A percentile compares a stretch with the other conserved stretches of the same genome.
Conservation (phyloP, 2,797 vertebrate species). For the Octomys mimax region DNA sequence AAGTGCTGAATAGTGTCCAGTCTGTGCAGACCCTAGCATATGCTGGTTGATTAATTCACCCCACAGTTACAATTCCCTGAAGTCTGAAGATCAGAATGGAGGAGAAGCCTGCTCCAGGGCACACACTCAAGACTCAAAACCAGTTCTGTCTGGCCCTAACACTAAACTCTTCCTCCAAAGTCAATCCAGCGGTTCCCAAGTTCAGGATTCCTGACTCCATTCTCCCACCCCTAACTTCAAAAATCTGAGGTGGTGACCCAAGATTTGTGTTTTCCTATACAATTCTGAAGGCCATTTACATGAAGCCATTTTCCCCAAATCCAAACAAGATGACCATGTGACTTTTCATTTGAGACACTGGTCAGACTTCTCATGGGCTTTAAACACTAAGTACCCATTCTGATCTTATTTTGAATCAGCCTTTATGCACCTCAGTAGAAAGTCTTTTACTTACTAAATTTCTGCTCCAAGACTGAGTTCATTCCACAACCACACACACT, state of each 20-base stretch:
- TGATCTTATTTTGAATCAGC: background rate
- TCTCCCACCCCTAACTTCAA: background rate
- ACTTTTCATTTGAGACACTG: background rate
- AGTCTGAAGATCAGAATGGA: background rate
- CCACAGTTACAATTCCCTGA: background rate
- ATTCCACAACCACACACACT: background rate
- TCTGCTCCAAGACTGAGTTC: background rate
- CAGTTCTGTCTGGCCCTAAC: background rate
- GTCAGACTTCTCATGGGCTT: background rate
- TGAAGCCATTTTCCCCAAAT: background rate
- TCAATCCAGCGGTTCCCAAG: background rate
- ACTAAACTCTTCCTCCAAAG: background rate
- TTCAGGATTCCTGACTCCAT: background rate
- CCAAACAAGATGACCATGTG: background rate
- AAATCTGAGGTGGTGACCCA: background rate
- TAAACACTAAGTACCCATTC: background rate
- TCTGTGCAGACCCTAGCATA: background rate
- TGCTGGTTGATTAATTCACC: background rate
- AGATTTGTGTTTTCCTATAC: background rate
- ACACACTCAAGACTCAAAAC: background rate
- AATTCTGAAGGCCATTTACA: background rate
- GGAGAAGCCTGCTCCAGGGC: background rate
- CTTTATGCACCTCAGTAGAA: background rate
- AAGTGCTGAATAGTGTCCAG: no score
- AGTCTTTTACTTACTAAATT: constrained; percentile 16